Base-by-base conservation (phyloP, 2,797 vertebrate genomes). In the Thalassophryne amazonica region DNA sequence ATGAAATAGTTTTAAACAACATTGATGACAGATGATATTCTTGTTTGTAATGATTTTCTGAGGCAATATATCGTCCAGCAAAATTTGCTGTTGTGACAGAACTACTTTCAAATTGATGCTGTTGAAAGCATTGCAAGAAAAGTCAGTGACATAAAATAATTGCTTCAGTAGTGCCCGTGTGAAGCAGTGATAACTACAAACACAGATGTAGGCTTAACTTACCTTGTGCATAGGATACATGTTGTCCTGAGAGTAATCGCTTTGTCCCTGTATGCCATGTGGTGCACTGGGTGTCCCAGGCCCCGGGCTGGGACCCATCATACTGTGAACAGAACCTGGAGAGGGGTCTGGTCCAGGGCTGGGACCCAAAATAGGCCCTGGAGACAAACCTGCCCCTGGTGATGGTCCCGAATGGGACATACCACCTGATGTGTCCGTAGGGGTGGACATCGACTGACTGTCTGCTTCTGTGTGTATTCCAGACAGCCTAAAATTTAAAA, bases 321-420 rank as follows among this genome's bases (percentile, higher is more conserved):
- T 97, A 56, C 94, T 97, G 86, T 98, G 97, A 49, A 97, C 96
- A 9, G 97, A 98, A 62, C 96, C 90, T 8, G 97, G 97, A 56
- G 97, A 99, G 0, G 95, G 96, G 3, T 97, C 96, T 2, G 97
- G 96, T 69, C 97, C 97, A 41, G 97, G 95, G 57, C 97, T 99
- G 20, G 95, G 96, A 42, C 96, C 97, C 29, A 98, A 80, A 76
- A 97, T 97, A 15, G 96, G 95, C 60, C 96, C 96, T 21, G 96
- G 97, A 43, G 96, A 99, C 18, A 94, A 91, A 15, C 96, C 95
- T 2, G 96, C 92, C 63, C 95, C 95, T 4, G 96, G 97, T 2
- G 96, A 98, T 58, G 95, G 96, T 60, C 96, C 96, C 49, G 95
- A 92, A 83, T 97, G 96, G 80, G 96, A 94, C 95, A 98, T 98